Percentiles rank a stretch among this genome's conserved stretches.
Conservation (phyloP, 1,140 invertebrate genomes). For the Asbolus verrucosus region DNA sequence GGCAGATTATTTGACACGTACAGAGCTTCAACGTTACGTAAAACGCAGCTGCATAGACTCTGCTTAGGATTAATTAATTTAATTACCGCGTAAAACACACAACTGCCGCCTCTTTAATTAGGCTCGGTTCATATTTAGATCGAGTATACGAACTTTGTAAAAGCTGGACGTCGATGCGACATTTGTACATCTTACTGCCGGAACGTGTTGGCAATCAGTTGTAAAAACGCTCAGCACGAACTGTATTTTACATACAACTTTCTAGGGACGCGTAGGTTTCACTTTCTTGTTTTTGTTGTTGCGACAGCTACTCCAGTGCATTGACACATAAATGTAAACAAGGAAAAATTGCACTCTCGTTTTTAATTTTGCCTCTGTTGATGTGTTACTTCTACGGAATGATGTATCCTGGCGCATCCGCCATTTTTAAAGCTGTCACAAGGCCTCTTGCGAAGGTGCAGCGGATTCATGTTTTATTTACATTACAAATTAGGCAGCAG, state of each 20-base stretch:
- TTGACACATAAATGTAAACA: conserved; percentile 29
- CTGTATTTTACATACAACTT: conserved; percentile 39
- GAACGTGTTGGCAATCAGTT: conserved; percentile 32
- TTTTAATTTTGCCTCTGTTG: too few relatives aligned
- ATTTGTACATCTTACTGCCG: conserved; percentile 29
- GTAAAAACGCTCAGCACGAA: conserved; percentile 35
- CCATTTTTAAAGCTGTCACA: too few relatives aligned
- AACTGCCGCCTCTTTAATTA: not conserved
- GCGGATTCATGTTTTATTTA: too few relatives aligned
- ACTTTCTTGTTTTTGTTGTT: conserved; percentile 33
- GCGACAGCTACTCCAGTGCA: conserved; percentile 24
- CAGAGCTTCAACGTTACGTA: conserved; percentile 11
- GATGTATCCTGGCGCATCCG: too few relatives aligned
- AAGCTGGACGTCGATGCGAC: conserved; percentile 1
- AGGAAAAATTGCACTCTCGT: conserved; percentile 1
- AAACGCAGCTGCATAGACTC: conserved; percentile 9
- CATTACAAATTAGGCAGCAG: too few relatives aligned
- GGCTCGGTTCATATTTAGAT: too few relatives aligned
- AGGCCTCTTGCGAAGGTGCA: too few relatives aligned
- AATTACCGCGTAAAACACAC: conserved; percentile 14
- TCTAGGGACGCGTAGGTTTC: conserved; percentile 37
- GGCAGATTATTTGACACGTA: conserved; percentile 17
- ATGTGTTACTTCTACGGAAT: too few relatives aligned
- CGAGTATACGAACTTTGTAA: too few relatives aligned
- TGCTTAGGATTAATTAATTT: conserved; percentile 9